A percentile compares a stretch with the other conserved stretches of the same genome.
Evolutionary conservation across 2,888 invertebrate genomes (phyloP).

Genomic region (Epirrhoe alternata): DNA sequence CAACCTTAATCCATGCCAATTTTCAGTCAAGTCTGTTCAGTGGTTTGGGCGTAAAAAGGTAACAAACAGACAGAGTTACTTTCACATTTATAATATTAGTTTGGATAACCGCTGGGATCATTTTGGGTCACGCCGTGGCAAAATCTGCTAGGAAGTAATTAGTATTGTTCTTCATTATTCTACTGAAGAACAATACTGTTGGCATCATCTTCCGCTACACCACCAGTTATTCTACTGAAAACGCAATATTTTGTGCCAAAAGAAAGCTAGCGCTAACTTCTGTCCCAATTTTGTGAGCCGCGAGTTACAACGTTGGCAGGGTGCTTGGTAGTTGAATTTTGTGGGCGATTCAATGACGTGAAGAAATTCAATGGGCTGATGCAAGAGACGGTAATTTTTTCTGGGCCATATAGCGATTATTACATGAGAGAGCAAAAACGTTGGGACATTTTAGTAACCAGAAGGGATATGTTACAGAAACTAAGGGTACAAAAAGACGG

Average conservation of each 20-base stretch:
- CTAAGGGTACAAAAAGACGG: too few relatives aligned
- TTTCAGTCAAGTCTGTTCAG: too few relatives aligned
- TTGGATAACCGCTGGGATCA: too few relatives aligned
- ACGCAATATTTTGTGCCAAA: slow-evolving; percentile 1
- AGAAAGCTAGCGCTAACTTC: slow-evolving; percentile 27
- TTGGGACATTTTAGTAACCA: background rate
- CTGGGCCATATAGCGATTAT: slow-evolving; percentile 26
- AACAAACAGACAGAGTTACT: too few relatives aligned
- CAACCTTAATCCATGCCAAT: too few relatives aligned
- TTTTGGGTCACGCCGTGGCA: too few relatives aligned
- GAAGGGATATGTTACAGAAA: too few relatives aligned
- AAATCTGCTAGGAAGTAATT: too few relatives aligned
- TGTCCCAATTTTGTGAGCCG: slow-evolving; percentile 31
- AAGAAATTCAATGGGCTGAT: slow-evolving; percentile 28
- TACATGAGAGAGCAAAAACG: slow-evolving; percentile 11
- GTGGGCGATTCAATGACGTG: slow-evolving; percentile 31
- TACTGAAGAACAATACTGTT: background rate
- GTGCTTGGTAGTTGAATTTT: slow-evolving; percentile 26
- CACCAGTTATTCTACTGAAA: slow-evolving; percentile 2
- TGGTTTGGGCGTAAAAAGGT: too few relatives aligned
- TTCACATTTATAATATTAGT: too few relatives aligned
- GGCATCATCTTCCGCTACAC: background rate
- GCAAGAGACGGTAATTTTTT: slow-evolving; percentile 17
- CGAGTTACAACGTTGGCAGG: slow-evolving; percentile 24
- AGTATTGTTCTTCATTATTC: too few relatives aligned